Percentiles rank a stretch among this genome's conserved stretches.
phyloP scores from a whole-genome alignment of 37 sponge, comb jelly and placozoan genomes.

The Cladorhizidae sp. region DNA sequence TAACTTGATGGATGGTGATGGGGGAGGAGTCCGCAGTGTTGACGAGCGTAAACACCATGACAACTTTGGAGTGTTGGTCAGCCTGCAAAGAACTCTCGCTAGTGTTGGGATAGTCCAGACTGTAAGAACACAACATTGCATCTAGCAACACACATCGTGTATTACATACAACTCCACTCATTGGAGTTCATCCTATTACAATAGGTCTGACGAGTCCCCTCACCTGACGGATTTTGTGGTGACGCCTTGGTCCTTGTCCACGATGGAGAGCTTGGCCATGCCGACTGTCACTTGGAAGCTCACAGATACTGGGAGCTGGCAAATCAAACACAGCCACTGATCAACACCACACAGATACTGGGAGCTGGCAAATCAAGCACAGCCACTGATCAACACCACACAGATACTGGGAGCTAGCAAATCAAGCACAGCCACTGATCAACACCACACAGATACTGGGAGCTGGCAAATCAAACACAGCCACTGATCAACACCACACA shows the following conservation, averaged over 20 bases:
- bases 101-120: slow-evolving; percentile 58
- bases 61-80: slow-evolving; percentile 74
- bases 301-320: slow-evolving; percentile 40
- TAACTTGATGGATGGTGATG: slow-evolving; percentile 68
- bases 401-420: too few relatives aligned
- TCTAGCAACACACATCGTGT: neutral
- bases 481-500: too few relatives aligned
- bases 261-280: slow-evolving; percentile 35
- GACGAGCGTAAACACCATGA: slow-evolving; percentile 54
- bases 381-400: too few relatives aligned
- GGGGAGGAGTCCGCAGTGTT: slow-evolving; percentile 10
- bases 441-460: too few relatives aligned
- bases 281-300: slow-evolving; percentile 47
- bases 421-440: too few relatives aligned
- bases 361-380: too few relatives aligned
- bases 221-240: slow-evolving; percentile 48
- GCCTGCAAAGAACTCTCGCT: slow-evolving; percentile 49
- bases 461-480: too few relatives aligned
- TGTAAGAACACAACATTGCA: slow-evolving; percentile 5
- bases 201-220: too few relatives aligned
- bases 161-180: slow-evolving; percentile 1
- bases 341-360: too few relatives aligned
- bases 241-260: slow-evolving; percentile 58
- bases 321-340: neutral
- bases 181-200: too few relatives aligned